These are phyloP conservation scores for Ranitomeya imitator DNA, from an alignment of 2,113 vertebrate species.

Conservation along the genomic window DNA sequence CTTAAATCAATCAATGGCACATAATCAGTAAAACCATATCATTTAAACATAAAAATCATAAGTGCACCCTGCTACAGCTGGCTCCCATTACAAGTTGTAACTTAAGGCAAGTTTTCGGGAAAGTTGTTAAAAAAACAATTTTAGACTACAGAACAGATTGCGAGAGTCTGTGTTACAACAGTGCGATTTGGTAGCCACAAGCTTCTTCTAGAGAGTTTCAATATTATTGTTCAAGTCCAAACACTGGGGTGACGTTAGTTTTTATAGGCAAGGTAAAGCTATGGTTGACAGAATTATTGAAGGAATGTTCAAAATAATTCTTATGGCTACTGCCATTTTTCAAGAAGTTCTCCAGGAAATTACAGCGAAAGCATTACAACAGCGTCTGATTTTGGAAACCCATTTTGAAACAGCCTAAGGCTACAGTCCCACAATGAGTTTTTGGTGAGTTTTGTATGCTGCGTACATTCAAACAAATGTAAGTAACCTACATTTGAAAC, in stretches of 20 bases:
- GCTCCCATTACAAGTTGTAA: slow-evolving; percentile 70
- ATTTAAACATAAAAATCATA: slow-evolving; percentile 73
- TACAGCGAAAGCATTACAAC: neutral
- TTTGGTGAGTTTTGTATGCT: no score
- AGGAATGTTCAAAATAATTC: neutral
- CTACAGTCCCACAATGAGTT: no score
- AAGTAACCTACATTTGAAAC: no score
- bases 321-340: neutral
- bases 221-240: slow-evolving; percentile 6
- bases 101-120: slow-evolving; percentile 69
- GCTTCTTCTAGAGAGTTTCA: slow-evolving; percentile 38
- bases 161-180: slow-evolving; percentile 58
- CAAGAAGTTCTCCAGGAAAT: neutral
- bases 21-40: slow-evolving; percentile 73
- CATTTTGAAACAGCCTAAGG: no score
- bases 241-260: neutral
- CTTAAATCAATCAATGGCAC: slow-evolving; percentile 75
- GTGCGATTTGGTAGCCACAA: slow-evolving; percentile 28
- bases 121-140: slow-evolving; percentile 69
- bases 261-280: neutral
- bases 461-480: no score
- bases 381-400: no score
- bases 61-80: slow-evolving; percentile 69
- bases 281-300: neutral
- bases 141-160: slow-evolving; percentile 64